phyloP scores from a whole-genome alignment of 2,888 invertebrate genomes.

The Drosophila robusta region DNA sequence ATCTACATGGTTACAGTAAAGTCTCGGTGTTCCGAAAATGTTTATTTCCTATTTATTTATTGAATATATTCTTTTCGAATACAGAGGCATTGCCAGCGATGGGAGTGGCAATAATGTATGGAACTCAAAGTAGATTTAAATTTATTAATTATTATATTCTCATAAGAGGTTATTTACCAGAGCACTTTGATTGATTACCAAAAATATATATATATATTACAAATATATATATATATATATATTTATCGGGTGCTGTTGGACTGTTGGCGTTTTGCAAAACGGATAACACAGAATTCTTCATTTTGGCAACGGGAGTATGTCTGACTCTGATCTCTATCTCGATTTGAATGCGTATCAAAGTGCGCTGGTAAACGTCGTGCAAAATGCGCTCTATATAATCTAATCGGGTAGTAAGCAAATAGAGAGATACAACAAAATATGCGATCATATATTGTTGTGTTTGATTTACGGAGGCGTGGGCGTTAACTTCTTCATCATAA shows the following conservation, averaged over 20 bases:
- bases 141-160: neutral
- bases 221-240: too few species aligned
- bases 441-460: conserved; percentile 21
- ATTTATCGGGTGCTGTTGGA: too few species aligned
- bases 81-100: neutral
- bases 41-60: neutral
- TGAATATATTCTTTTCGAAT: neutral
- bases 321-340: neutral
- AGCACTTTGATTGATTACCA: conserved; percentile 18
- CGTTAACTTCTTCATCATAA: conserved; percentile 56
- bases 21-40: conserved; percentile 13
- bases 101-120: neutral
- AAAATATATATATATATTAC: neutral
- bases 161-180: conserved; percentile 10
- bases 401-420: neutral
- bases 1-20: conserved; percentile 21
- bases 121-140: neutral
- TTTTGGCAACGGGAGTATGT: neutral
- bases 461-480: conserved; percentile 34
- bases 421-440: neutral
- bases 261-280: neutral
- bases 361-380: conserved; percentile 19
- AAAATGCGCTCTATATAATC: neutral
- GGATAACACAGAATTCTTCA: neutral
- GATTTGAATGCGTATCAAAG: conserved; percentile 9